Evolutionary conservation across 2,797 vertebrate genomes (phyloP), one percentile per base, ranked within the genome.

Genomic region (Poecilia velifera): DNA sequence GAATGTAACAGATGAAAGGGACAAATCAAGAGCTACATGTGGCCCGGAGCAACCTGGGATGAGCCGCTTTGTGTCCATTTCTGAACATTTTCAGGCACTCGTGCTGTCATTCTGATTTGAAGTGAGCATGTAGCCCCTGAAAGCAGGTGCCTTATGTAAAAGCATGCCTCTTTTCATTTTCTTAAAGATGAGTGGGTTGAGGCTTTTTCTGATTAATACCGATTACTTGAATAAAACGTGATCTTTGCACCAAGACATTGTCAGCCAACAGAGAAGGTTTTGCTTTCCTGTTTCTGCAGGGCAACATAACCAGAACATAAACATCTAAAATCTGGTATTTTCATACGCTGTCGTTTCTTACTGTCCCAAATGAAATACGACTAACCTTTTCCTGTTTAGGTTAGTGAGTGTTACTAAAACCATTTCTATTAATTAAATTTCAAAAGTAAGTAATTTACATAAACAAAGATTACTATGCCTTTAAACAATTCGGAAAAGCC

Each of bases 101-200:
- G 51, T 34, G 25, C 2, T 0, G 0, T 79, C 22, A 68, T 36
- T 74, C 9, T 57, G 13, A 73, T 73, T 49, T 66, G 8, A 71
- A 72, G 59, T 79, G 5, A 76, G 22, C 49, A 79, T 79, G 4
- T n/a, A 47, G 20, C 45, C 46, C 34, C 13, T n/a, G 22, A 49
- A 18, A 34, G 39, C 41, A 78, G 6, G 4, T 0, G 46, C 9
- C 53, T 53, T 49, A n/a, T 47, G 25, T 7, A 31, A 9, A 77
- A 18, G 22, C 14, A 31, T 74, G 43, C 39, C 53, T 51, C 20
- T 45, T 76, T 49, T 41, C 7, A 70, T 70, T 70, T 70, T n/a
- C 39, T 41, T 25, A 43, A 41, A 31, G 66, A 70, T n/a, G 39
- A 43, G 66, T 70, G 10, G 39, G 36, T 70, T 70, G 36, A 43